Base-by-base conservation (phyloP, 2,888 invertebrate genomes). In the Pardosa pseudoannulata region DNA sequence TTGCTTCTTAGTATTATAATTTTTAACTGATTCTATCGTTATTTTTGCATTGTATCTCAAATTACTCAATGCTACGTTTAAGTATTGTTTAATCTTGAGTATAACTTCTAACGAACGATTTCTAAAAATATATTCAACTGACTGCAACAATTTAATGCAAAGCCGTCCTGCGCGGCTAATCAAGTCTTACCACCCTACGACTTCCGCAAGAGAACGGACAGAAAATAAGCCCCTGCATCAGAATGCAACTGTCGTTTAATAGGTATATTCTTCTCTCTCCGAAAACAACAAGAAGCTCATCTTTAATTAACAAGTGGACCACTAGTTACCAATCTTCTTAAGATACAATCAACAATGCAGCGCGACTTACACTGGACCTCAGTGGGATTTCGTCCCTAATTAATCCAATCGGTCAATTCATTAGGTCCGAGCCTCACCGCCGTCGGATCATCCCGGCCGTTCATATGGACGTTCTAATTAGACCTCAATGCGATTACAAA, bases 331-430 rank as follows among this genome's bases (percentile, higher is more conserved):
- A 79, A 79, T 79, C 79, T 79, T 79, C 71, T 71, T 70, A 71
- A 64, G 56, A 64, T 28, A 64, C 41, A 79, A 79, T 64, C 62
- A 79, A 79, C 79, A 71, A 79, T 71, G 32, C 64, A 31, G 64
- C 62, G 3, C n/a, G 62, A 62, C 62, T 79, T 71, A 70, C 19
- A n/a, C 32, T 50, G 65, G 19, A 11, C 62, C 41, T 71, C 79
- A 16, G 56, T 23, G 56, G 39, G 71, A 79, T 71, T 79, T 79
- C 79, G 64, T 71, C 62, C 79, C 65, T 80, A 80, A 80, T 80
- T 80, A 80, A 80, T 80, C 79, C 79, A 80, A 80, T 80, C 79
- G 79, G 79, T 80, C 79, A 80, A 80, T 80, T 80, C 79, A 80
- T 80, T 80, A 80, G 31, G 32, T 32, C 39, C 39, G 28, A 19